Evolutionary conservation across 2,797 vertebrate species (phyloP).

Genomic region (Psittacula derbiana): DNA sequence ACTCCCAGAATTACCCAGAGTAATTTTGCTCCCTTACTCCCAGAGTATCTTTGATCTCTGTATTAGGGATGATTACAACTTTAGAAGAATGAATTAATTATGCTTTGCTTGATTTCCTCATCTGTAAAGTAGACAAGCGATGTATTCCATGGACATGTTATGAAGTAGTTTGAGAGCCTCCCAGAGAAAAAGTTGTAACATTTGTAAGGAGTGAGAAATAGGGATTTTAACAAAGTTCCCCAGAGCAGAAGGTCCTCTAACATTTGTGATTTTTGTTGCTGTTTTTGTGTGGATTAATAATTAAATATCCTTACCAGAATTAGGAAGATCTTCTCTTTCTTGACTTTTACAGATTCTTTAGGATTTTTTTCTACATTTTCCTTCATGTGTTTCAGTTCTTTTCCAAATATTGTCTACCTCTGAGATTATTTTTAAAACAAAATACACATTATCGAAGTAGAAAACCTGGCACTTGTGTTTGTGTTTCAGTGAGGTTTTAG

Average conservation of each 20-base stretch:
- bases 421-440: neutral
- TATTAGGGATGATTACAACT: constrained; percentile 20
- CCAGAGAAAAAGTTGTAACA: neutral
- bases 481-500: neutral
- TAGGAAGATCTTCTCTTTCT: neutral
- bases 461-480: neutral
- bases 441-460: neutral
- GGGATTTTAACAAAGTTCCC: neutral
- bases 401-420: neutral
- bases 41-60: constrained; percentile 9
- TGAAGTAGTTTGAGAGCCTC: neutral
- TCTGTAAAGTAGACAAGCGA: neutral
- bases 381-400: neutral
- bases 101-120: neutral
- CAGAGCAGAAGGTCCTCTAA: neutral
- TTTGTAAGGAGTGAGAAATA: neutral
- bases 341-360: neutral
- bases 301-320: neutral
- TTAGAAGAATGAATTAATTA: constrained; percentile 31
- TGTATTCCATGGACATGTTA: neutral
- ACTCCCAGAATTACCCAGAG: neutral
- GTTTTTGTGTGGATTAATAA: neutral
- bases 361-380: neutral
- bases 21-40: neutral
- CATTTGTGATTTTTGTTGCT: neutral